Evolutionary conservation across 2,113 vertebrate genomes (phyloP), one percentile per base, ranked within the genome.

Genomic region (Leptobrachium leishanense): DNA sequence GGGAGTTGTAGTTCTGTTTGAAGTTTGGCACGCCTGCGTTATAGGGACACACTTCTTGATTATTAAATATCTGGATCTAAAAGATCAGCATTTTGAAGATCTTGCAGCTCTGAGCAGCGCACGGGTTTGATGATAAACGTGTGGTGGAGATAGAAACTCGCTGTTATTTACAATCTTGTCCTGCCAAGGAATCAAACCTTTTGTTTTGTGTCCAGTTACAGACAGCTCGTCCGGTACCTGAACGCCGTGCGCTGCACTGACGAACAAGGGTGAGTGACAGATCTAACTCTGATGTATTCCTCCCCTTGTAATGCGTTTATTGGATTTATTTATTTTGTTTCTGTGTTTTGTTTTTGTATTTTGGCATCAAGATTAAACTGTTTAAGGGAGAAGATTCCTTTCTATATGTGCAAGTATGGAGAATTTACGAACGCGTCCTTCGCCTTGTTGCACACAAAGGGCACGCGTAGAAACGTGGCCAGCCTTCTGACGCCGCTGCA

Each of bases 351-450:
- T 13, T 2, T 68, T 68, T 43, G 40, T 6, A 43, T n/a, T 31
- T 50, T 2, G 0, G 2, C 3, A 72, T 73, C 7, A 11, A 90
- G 90, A 13, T n/a, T 90, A 0, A 78, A 46, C 3, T 50, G 76
- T 3, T 82, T 87, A 0, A 67, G 53, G 55, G 85, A 89, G 3
- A 83, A 81, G 75, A 81, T 88, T 65, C 85, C 87, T 0, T 89
- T 90, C 69, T 91, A 88, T 15, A 41, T 89, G 83, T 89, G 88
- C 68, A 89, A 88, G 70, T 71, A 10, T 0, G 88, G 88, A 1
- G 77, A 89, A 46, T 88, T 89, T 67, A 1, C 69, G 0, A 63
- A 75, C 0, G 88, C 88, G 1, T 54, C 76, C 0, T 64, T 72
- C 0, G 66, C 82, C 0, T 81, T 89, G 55, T 5, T 87, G 5